Base-by-base conservation (phyloP, 2,888 invertebrate species). In the Coenonympha arcania region DNA sequence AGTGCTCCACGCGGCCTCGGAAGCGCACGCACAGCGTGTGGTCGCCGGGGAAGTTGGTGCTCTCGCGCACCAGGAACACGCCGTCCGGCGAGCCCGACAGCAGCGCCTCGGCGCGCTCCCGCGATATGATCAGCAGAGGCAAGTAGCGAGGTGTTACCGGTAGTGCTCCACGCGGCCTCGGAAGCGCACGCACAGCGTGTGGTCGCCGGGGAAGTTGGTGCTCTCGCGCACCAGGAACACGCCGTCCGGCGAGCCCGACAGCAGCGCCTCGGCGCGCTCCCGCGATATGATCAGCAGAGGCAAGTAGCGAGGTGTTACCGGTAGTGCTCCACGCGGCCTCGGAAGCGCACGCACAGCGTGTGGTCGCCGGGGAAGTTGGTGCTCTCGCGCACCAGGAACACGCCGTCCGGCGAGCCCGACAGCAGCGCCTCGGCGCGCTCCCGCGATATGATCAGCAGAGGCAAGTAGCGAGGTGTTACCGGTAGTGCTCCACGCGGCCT, bases 281-380 rank as follows among this genome's bases (percentile, higher is more conserved):
- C 98, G 90, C n/a, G n/a, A n/a, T n/a, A n/a, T n/a, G n/a, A n/a
- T n/a, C n/a, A n/a, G n/a, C n/a, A n/a, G n/a, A n/a, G n/a, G n/a
- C n/a, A n/a, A n/a, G n/a, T n/a, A n/a, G n/a, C n/a, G n/a, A n/a
- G n/a, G n/a, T 11, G 4, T 57, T 34, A 85, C 76, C 96, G 90
- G 84, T 99, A 98, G 80, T 98, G 97, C 79, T 98, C 98, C 48
- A 99, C 98, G 78, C 96, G 95, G 50, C 92, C 93, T 67, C 95
- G 92, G 83, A 91, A 97, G 70, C 96, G 94, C 47, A 99, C 98
- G 86, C 99, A 99, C 34, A 99, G 89, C 52, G 99, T 99, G 83
- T 97, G 99, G 88, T 99, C 99, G 33, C 99, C 99, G 16, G 98
- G 99, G 84, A 95, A 99, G 87, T 99, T 99, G 52, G 97, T 98